Percentiles rank a stretch among this genome's conserved stretches.
phyloP scores from a whole-genome alignment of 2,888 invertebrate genomes.

The Dusona sp. region DNA sequence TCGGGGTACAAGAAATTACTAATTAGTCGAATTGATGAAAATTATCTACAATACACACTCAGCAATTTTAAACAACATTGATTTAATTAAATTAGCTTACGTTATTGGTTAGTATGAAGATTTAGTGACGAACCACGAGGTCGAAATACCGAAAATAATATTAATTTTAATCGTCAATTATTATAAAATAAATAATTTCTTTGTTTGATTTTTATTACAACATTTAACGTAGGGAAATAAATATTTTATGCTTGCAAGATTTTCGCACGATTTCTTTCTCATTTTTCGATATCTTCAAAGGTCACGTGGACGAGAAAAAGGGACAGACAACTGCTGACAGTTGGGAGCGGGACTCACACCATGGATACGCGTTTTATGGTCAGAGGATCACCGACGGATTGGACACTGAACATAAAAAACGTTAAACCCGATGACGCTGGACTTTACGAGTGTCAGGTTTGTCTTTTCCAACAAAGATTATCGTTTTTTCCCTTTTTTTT shows the following conservation, averaged over 20 bases:
- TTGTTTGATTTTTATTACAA: not conserved
- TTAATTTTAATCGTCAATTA: not conserved
- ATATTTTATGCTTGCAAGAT: not conserved
- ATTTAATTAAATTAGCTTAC: not conserved
- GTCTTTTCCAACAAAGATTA: not conserved
- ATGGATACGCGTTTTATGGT: constrained; percentile 76
- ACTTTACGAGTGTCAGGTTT: constrained; percentile 83
- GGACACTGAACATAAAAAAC: constrained; percentile 82
- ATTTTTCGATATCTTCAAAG: constrained; percentile 57
- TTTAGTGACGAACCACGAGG: not conserved
- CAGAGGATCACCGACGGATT: constrained; percentile 77
- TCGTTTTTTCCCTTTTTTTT: not conserved
- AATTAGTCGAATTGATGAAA: constrained; percentile 1
- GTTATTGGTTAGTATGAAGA: not conserved
- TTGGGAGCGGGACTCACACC: constrained; percentile 75
- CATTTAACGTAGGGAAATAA: not conserved
- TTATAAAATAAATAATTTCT: not conserved
- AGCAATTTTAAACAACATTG: not conserved
- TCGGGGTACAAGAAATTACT: not conserved
- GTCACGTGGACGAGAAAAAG: constrained; percentile 78
- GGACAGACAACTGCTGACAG: constrained; percentile 76
- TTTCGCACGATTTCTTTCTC: not conserved
- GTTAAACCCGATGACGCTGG: constrained; percentile 78
- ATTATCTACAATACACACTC: not conserved
- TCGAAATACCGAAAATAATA: not conserved